Base-by-base conservation (phyloP, 2,888 invertebrate species). In the Agonopterix heracliana region DNA sequence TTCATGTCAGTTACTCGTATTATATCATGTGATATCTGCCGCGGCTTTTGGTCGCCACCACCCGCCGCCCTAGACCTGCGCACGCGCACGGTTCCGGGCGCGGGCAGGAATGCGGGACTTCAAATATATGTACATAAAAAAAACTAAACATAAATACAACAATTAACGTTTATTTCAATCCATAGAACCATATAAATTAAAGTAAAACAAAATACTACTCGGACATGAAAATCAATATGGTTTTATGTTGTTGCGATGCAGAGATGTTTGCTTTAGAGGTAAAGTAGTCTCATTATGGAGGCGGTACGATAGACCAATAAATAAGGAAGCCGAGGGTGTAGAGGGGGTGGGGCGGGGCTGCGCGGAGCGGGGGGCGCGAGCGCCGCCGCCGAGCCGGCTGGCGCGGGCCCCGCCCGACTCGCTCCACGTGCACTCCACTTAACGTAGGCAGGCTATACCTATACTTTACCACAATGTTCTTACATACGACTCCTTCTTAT, bases 111-210 rank as follows among this genome's bases (percentile, higher is more conserved):
- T 36, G 36, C 45, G n/a, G 34, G 44, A 34, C 10, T 26, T 26
- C 26, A 26, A 26, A 26, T 26, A 26, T 26, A 26, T 26, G 12
- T 41, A 41, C 11, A 11, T 41, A 68, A 72, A 74, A 70, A 80
- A 78, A 78, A 81, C 73, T 72, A 74, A 74, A 63, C 67, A 68
- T 77, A 78, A 75, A 76, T 86, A 86, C 85, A 86, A 85, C 84
- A 86, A 80, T 80, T 80, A 85, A 85, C 82, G 73, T 87, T 86
- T 86, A 87, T 86, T 86, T 86, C 80, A 86, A 83, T 86, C 82
- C 86, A 85, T 78, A 83, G 84, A 83, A 87, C 85, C 85, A 82
- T 83, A 82, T 82, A 81, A 81, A 81, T 84, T 74, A 82, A 78
- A 79, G 67, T 79, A 76, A 82, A 83, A 79, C 74, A 73, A 81